Base-by-base conservation (phyloP, 2,888 invertebrate genomes). In the Andrena haemorrhoa region DNA sequence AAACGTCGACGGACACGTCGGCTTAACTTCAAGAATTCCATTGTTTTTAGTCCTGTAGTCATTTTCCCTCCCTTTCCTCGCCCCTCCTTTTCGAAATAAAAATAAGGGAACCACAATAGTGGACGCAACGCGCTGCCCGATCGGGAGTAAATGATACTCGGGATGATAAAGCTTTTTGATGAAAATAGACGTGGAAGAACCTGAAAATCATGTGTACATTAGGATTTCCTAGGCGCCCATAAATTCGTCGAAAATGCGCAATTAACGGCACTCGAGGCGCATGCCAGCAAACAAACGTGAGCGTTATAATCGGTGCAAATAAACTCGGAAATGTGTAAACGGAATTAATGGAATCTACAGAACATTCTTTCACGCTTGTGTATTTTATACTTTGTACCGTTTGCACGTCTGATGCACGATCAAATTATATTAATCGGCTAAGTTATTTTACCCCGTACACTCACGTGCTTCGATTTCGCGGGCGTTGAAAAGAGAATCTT, bases 11-110 rank as follows among this genome's bases (percentile, higher is more conserved):
- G 87, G 70, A 89, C 79, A 33, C 86, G 89, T 49, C 88, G 89
- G 70, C 88, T 89, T 79, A 88, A 80, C 85, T 90, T 90, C 56
- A 86, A 75, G 77, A 91, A 84, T 75, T 86, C 86, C 83, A 89
- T 87, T 66, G 88, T 89, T 56, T 88, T 89, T 41, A 88, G 76
- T 60, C 86, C 86, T 10, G 87, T 82, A 10, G 89, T 89, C 91
- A 91, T 90, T 58, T 79, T 83, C 31, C 53, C 33, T 56, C 20
- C 26, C 26, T 29, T 16, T 56, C 26, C 8, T 35, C 23, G 8
- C 4, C 16, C 1, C 3, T 3, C 3, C 29, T 5, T 16, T 41
- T 5, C 12, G 1, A 41, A 41, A 16, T 16, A 12, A 4, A n/a
- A 16, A 3, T n/a, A 49, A 16, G 1, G 31, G 29, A 26, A 61